These are phyloP conservation scores for Dissostichus mawsoni DNA, from an alignment of 2,113 vertebrate species.

Conservation along the genomic window DNA sequence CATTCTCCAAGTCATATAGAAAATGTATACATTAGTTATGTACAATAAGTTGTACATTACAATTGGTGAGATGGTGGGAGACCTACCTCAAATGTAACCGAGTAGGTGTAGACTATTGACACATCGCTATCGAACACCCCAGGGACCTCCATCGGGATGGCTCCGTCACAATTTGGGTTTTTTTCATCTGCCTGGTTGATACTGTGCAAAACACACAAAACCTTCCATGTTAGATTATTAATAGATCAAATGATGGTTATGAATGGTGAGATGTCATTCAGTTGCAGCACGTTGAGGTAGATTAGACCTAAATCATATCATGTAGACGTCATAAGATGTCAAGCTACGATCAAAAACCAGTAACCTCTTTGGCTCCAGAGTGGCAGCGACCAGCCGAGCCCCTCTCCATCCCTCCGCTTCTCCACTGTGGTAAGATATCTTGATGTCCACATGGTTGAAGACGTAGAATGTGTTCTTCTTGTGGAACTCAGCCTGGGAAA, in stretches of 20 bases:
- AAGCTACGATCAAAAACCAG: neutral
- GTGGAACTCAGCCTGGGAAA: conserved; percentile 90
- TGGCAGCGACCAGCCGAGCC: conserved; percentile 93
- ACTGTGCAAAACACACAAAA: conserved; percentile 77
- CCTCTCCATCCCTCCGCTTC: conserved; percentile 86
- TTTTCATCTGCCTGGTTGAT: conserved; percentile 87
- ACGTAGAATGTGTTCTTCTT: conserved; percentile 94
- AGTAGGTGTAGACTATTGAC: conserved; percentile 91
- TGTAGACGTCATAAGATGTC: too few relatives aligned
- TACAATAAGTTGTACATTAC: neutral
- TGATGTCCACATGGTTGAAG: conserved; percentile 98
- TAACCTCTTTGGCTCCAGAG: conserved; percentile 96
- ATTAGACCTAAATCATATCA: neutral
- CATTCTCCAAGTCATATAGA: neutral
- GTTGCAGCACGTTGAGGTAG: neutral
- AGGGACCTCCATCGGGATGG: conserved; percentile 91
- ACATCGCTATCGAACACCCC: conserved; percentile 84
- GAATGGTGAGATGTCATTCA: neutral
- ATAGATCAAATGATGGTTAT: neutral
- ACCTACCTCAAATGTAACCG: conserved; percentile 88
- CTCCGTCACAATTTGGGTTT: conserved; percentile 84
- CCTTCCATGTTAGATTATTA: neutral
- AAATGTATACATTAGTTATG: neutral
- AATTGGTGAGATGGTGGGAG: neutral
- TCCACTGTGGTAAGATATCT: conserved; percentile 92